Percentiles rank a stretch among this genome's conserved stretches.
Conservation (phyloP, 2,888 invertebrate species). For the Brachylomia viminalis region DNA sequence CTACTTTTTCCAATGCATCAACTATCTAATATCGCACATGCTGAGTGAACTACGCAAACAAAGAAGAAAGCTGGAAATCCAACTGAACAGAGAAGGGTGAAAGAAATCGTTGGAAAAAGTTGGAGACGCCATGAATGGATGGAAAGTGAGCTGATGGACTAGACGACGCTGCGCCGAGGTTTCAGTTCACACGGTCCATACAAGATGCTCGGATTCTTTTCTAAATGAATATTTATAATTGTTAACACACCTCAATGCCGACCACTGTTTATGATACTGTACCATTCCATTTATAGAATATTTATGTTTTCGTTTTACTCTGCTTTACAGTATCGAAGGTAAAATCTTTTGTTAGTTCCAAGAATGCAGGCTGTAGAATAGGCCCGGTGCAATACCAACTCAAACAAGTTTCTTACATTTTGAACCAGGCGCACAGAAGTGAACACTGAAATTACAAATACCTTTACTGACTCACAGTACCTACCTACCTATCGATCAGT, state of each 20-base stretch:
- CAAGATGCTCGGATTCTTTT: slow-evolving; percentile 74
- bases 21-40: slow-evolving; percentile 47
- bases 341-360: slow-evolving; percentile 62
- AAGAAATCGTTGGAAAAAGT: slow-evolving; percentile 89
- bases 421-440: slow-evolving; percentile 46
- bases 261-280: slow-evolving; percentile 39
- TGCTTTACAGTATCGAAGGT: slow-evolving; percentile 50
- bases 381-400: slow-evolving; percentile 52
- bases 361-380: slow-evolving; percentile 64
- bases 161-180: slow-evolving; percentile 76
- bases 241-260: slow-evolving; percentile 45
- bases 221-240: slow-evolving; percentile 74
- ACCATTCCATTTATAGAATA: slow-evolving; percentile 20
- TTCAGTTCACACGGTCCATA: slow-evolving; percentile 88
- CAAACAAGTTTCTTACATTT: slow-evolving; percentile 64
- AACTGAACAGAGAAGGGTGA: slow-evolving; percentile 80
- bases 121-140: slow-evolving; percentile 89
- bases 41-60: slow-evolving; percentile 66
- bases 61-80: slow-evolving; percentile 84
- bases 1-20: slow-evolving; percentile 27
- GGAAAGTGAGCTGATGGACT: slow-evolving; percentile 87
- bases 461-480: slow-evolving; percentile 47
- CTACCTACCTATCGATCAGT: slow-evolving; percentile 19
- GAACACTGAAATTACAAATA: slow-evolving; percentile 56
- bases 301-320: slow-evolving; percentile 16